A percentile compares a stretch with the other conserved stretches of the same genome.
phyloP scores from a whole-genome alignment of 2,113 vertebrate species.

The Plestiodon gilberti region DNA sequence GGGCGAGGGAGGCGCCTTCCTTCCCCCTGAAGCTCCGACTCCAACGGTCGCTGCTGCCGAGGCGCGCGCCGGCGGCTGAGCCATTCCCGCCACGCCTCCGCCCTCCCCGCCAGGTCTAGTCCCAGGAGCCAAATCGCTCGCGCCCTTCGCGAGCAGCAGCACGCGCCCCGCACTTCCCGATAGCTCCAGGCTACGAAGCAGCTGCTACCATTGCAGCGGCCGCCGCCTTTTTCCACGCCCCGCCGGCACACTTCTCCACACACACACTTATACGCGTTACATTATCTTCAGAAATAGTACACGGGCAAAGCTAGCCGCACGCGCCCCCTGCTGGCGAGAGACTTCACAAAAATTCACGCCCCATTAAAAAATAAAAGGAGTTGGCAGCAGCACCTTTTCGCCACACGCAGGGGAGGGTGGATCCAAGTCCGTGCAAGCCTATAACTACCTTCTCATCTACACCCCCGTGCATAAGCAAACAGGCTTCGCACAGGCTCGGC shows the following conservation, averaged over 20 bases:
- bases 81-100: neutral
- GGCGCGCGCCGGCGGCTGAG: constrained; percentile 19
- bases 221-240: constrained; percentile 5
- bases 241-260: neutral
- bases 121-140: constrained; percentile 37
- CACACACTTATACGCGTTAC: neutral
- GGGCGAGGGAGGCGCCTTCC: accelerated
- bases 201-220: neutral
- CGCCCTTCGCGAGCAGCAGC: constrained; percentile 50
- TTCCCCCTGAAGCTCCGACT: neutral
- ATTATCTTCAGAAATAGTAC: neutral
- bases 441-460: neutral
- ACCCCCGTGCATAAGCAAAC: neutral
- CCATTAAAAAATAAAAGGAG: neutral
- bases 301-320: neutral
- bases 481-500: neutral
- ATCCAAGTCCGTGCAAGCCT: neutral
- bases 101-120: constrained; percentile 7
- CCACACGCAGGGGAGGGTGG: no score
- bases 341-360: neutral
- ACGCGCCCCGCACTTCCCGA: constrained; percentile 51
- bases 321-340: constrained; percentile 38
- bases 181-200: constrained; percentile 15
- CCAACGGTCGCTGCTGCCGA: neutral
- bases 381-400: neutral